phyloP scores from a whole-genome alignment of 2,113 vertebrate genomes.

The Rhizomys pruinosus region DNA sequence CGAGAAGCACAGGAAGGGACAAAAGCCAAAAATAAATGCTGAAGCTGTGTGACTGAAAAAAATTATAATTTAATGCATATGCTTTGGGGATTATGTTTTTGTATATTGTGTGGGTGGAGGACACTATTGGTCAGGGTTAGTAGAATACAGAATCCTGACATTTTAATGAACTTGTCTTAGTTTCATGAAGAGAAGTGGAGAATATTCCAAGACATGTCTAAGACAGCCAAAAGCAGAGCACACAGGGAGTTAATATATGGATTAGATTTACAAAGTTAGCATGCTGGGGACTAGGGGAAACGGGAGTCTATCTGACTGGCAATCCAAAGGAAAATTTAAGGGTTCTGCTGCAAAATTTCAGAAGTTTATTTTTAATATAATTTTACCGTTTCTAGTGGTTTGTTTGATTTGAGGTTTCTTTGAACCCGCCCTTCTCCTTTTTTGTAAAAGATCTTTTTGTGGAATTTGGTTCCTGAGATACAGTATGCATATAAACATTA shows the following conservation, averaged over 20 bases:
- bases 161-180: conserved; percentile 76
- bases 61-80: conserved; percentile 78
- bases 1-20: conserved; percentile 52
- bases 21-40: conserved; percentile 72
- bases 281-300: background rate
- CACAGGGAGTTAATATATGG: conserved; percentile 10
- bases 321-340: conserved; percentile 60
- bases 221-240: conserved; percentile 30
- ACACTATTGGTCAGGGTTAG: conserved; percentile 62
- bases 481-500: conserved; percentile 68
- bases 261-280: conserved; percentile 18
- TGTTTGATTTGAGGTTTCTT: conserved; percentile 77
- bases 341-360: conserved; percentile 60
- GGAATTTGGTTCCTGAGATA: conserved; percentile 73
- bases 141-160: conserved; percentile 70
- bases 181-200: conserved; percentile 68
- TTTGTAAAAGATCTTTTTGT: conserved; percentile 61
- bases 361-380: conserved; percentile 73
- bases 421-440: conserved; percentile 48
- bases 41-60: conserved; percentile 67
- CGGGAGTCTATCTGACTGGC: background rate
- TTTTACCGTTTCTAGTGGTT: conserved; percentile 69
- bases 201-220: conserved; percentile 64
- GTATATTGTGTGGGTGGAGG: conserved; percentile 42
- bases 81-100: conserved; percentile 73